Evolutionary conservation across 1,140 invertebrate species (phyloP), one percentile per base, ranked within the genome.

Genomic region (Macrotrachela quadricornifera): DNA sequence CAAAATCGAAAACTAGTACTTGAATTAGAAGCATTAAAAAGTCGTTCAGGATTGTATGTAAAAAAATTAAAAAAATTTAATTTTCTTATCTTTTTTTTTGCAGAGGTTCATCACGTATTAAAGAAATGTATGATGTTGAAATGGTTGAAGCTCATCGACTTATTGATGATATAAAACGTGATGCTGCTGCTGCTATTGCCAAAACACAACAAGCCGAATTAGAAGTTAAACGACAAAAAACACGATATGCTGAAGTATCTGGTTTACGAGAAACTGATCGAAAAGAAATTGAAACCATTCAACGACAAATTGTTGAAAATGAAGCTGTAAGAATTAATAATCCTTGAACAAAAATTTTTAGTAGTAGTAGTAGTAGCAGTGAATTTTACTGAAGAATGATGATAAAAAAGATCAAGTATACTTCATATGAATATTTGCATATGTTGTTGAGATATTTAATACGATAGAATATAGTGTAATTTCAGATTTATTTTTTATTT

Each of bases 71-170:
- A 4, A 13, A 11, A 13, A 30, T 30, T 30, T 2, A 30, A 30
- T 30, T 30, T 30, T 30, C 3, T 30, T 30, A 30, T 30, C 3
- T 30, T 4, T 30, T 30, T 2, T 30, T 30, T 2, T 42, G 10
- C 10, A 13, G 40, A 42, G 40, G 40, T 30, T 68, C 70, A 4
- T 59, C 55, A 43, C 63, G 60, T 48, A 64, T 74, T 48, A 70
- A 71, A 57, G 61, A 64, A 44, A 73, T 73, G 67, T 74, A 71
- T 59, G 73, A 73, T 47, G 61, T 60, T 16, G 72, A 74, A 54
- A 51, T 73, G 55, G 55, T 59, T 12, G 64, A 69, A 49, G 62
- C 63, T 6, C 46, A 64, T 16, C 58, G 62, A 43, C 53, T 67
- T 15, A 61, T 65, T 46, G 65, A 68, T 52, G 63, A 64, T 41